phyloP scores from a whole-genome alignment of 2,797 vertebrate genomes.

The Enteromius afrohamiltoni region DNA sequence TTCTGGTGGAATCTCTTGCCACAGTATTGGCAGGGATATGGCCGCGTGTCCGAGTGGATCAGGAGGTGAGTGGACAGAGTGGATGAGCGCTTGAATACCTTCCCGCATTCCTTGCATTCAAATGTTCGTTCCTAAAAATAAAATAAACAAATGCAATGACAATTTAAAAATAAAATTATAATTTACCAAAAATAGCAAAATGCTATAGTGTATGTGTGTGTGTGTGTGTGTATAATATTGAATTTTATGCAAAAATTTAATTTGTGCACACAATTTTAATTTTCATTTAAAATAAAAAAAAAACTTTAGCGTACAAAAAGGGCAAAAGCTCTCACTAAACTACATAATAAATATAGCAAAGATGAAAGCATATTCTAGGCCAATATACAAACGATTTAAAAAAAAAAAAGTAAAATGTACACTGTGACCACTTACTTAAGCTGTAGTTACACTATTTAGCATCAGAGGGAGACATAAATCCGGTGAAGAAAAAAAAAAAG shows the following conservation, averaged over 20 bases:
- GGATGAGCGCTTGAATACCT: slow-evolving; percentile 77
- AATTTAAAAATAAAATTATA: not conserved
- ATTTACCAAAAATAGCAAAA: not conserved
- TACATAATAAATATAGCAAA: not conserved
- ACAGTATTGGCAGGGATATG: slow-evolving; percentile 78
- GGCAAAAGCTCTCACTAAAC: not conserved
- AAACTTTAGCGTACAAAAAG: not conserved
- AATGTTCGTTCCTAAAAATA: slow-evolving; percentile 67
- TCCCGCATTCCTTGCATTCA: slow-evolving; percentile 72
- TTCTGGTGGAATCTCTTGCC: slow-evolving; percentile 82
- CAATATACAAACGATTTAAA: no score
- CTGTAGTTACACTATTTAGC: not conserved
- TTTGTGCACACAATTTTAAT: no score
- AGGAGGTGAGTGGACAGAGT: slow-evolving; percentile 79
- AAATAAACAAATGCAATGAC: not conserved
- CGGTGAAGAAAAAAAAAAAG: not conserved
- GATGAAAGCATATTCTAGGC: not conserved
- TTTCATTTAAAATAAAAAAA: no score
- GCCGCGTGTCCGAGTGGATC: slow-evolving; percentile 75
- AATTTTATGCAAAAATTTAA: no score
- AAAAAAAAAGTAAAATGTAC: no score
- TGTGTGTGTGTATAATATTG: no score
- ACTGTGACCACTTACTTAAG: not conserved
- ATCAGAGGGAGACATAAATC: slow-evolving; percentile 10
- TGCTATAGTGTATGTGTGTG: not conserved